A percentile compares a stretch with the other conserved stretches of the same genome.
Evolutionary conservation across 2,113 vertebrate species (phyloP).

Genomic region (Hepsetus odoe): DNA sequence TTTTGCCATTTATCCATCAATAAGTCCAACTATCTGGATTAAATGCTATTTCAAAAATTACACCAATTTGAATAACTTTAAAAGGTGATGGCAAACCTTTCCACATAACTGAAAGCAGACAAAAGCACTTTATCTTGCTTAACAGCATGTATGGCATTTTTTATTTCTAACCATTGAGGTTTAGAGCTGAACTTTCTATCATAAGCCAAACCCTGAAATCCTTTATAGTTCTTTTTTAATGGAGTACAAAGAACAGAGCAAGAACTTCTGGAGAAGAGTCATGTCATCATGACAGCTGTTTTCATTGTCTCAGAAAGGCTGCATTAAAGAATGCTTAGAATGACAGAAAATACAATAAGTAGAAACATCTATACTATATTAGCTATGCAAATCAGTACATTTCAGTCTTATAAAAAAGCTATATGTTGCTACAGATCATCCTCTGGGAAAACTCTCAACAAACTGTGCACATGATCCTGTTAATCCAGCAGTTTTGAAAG

Average conservation of each 20-base stretch:
- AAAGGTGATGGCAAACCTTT: too few species aligned
- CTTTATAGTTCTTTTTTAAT: not conserved
- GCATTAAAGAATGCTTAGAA: not conserved
- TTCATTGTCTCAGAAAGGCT: not conserved
- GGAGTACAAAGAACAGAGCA: not conserved
- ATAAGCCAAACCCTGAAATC: not conserved
- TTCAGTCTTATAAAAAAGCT: not conserved
- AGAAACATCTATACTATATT: not conserved
- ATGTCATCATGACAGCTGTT: not conserved
- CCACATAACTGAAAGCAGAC: too few species aligned
- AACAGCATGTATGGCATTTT: not conserved
- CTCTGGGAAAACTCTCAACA: not conserved
- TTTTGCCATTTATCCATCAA: too few species aligned
- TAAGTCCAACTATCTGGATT: too few species aligned
- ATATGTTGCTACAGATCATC: not conserved
- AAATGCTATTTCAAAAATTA: too few species aligned
- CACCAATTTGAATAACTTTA: too few species aligned
- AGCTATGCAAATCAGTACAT: not conserved
- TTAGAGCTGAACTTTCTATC: not conserved
- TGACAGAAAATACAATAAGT: not conserved
- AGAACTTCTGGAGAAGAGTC: not conserved
- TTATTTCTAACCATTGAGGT: too few species aligned
- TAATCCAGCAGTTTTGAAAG: not conserved
- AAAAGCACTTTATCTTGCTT: too few species aligned
- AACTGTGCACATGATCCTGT: not conserved